Conservation (phyloP, 2,797 vertebrate genomes). For the Octomys mimax region DNA sequence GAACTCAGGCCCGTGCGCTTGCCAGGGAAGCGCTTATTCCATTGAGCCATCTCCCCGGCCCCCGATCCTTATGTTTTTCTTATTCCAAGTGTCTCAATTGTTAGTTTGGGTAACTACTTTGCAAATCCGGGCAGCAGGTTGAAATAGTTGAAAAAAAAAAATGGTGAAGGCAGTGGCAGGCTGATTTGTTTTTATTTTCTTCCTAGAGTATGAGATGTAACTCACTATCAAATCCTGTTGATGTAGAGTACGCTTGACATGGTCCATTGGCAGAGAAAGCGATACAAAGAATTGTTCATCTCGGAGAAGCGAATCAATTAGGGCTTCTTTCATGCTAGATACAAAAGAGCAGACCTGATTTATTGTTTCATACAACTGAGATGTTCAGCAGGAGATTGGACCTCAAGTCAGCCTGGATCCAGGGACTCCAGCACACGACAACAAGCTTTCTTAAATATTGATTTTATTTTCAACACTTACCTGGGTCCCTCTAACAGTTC, state of each 20-base stretch:
- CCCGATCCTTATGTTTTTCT: no score
- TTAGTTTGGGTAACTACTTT: constrained; percentile 20
- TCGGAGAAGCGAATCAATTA: constrained; percentile 9
- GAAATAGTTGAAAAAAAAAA: constrained; percentile 21
- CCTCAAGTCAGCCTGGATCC: background rate
- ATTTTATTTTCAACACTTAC: background rate
- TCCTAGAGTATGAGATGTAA: constrained; percentile 16
- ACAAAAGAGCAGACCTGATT: background rate
- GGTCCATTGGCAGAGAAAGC: constrained; percentile 18
- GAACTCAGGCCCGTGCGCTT: no score
- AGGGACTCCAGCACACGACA: background rate
- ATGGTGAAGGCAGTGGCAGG: background rate
- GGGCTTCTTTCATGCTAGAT: background rate
- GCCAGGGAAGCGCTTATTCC: no score
- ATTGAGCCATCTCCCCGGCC: no score
- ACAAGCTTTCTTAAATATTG: background rate
- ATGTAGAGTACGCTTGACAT: background rate
- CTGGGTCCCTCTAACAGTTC: background rate
- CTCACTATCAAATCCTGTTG: background rate
- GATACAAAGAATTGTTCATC: constrained; percentile 21
- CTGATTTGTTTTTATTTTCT: constrained; percentile 58
- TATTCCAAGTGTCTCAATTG: background rate
- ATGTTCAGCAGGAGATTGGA: background rate
- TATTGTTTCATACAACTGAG: background rate
- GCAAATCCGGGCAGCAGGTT: background rate